Percentiles rank a stretch among this genome's conserved stretches.
Evolutionary conservation across 53 echinoderm and acorn worm species (phyloP).

Genomic region (Mesocentrotus franciscanus): DNA sequence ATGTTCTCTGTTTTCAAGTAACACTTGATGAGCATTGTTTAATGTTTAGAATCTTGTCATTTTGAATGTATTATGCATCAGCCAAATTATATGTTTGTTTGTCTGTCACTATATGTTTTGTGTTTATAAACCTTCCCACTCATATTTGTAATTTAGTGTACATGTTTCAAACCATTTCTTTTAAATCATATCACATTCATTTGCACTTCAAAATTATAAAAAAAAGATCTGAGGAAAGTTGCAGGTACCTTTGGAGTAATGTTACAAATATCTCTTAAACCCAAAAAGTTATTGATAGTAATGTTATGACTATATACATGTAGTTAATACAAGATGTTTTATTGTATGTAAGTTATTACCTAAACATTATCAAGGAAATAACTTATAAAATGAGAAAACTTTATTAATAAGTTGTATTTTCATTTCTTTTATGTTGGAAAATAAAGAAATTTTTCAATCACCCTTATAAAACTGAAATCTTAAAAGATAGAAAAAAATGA

Average conservation of each 20-base stretch:
- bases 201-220: neutral
- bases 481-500: neutral
- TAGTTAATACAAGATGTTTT: too few species aligned
- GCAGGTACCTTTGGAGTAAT: neutral
- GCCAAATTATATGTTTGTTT: constrained; percentile 15
- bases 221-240: neutral
- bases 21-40: neutral
- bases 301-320: neutral
- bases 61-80: constrained; percentile 44
- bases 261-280: neutral
- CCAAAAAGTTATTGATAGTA: neutral
- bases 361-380: neutral
- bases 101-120: neutral
- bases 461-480: neutral
- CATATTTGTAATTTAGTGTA: neutral
- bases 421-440: neutral
- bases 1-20: neutral
- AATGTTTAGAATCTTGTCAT: constrained; percentile 6
- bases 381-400: neutral
- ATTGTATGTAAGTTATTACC: neutral
- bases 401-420: neutral
- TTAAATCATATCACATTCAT: neutral
- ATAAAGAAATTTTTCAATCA: neutral
- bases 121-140: constrained; percentile 10
- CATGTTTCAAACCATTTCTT: neutral